Percentiles rank a stretch among this genome's conserved stretches.
These are phyloP conservation scores for Aplocera efformata DNA, from an alignment of 2,888 invertebrate genomes.

Conservation along the genomic window DNA sequence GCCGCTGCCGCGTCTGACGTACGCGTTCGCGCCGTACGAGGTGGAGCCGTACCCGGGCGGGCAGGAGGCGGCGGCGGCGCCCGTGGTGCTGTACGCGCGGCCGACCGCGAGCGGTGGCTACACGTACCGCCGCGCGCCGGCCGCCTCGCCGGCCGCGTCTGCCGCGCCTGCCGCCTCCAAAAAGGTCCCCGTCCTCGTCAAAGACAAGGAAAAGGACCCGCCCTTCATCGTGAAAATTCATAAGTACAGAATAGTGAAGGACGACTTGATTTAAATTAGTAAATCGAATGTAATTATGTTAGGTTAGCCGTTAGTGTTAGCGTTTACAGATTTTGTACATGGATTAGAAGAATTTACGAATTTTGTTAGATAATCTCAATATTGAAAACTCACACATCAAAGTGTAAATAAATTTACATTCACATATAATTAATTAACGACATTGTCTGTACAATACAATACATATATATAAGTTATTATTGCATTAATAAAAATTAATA, in stretches of 20 bases:
- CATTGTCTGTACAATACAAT: too few relatives aligned
- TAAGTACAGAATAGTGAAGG: conserved; percentile 52
- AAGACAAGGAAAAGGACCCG: conserved; percentile 26
- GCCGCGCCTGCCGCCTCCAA: conserved; percentile 20
- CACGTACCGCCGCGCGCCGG: conserved; percentile 48
- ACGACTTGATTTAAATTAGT: conserved; percentile 23
- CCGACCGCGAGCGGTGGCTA: conserved; percentile 57
- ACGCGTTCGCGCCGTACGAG: conserved; percentile 18
- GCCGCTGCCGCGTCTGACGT: conserved; percentile 12
- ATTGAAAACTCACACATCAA: too few relatives aligned
- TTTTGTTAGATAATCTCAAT: too few relatives aligned
- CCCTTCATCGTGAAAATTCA: conserved; percentile 60
- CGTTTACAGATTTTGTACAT: too few relatives aligned
- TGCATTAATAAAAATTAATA: too few relatives aligned
- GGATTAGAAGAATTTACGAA: too few relatives aligned
- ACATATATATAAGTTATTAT: too few relatives aligned
- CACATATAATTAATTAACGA: too few relatives aligned
- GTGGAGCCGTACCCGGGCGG: conserved; percentile 13
- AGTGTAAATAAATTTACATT: too few relatives aligned
- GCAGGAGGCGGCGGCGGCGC: conserved; percentile 29
- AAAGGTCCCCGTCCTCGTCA: conserved; percentile 19
- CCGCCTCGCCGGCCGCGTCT: conserved; percentile 16
- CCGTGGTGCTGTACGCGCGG: conserved; percentile 58
- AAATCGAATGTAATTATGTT: too few relatives aligned
- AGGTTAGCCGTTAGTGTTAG: too few relatives aligned